Conservation (phyloP, 2,888 invertebrate genomes). For the Malthinus flaveolus region DNA sequence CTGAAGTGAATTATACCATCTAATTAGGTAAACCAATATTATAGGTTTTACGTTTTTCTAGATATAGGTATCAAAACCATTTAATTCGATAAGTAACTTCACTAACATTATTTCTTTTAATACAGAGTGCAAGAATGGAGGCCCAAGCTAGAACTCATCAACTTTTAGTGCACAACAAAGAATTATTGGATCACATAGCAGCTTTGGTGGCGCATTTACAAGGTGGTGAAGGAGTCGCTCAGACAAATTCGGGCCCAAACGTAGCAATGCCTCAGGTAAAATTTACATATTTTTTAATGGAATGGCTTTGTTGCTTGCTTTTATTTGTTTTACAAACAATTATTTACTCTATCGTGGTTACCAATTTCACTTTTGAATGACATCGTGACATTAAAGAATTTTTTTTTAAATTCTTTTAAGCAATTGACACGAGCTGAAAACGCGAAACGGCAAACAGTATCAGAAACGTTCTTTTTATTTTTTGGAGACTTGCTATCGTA, state of each 20-base stretch:
- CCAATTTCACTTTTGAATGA: not conserved
- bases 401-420: no score
- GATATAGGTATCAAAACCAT: no score
- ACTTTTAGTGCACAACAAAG: conserved; percentile 91
- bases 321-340: not conserved
- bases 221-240: conserved; percentile 66
- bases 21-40: no score
- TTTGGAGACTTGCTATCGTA: no score
- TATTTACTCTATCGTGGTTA: not conserved
- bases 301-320: conserved; percentile 20
- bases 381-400: no score
- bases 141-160: conserved; percentile 87
- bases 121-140: conserved; percentile 52
- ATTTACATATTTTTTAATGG: not conserved
- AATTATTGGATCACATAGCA: conserved; percentile 91
- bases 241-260: conserved; percentile 59
- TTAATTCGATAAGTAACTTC: no score
- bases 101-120: not conserved
- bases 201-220: conserved; percentile 87
- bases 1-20: no score
- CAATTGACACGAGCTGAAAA: no score
- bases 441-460: no score
- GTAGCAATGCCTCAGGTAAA: conserved; percentile 72
- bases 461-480: no score
- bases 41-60: no score